Base-by-base conservation (phyloP, 2,113 vertebrate species). In the Notarius lentiginosus region DNA sequence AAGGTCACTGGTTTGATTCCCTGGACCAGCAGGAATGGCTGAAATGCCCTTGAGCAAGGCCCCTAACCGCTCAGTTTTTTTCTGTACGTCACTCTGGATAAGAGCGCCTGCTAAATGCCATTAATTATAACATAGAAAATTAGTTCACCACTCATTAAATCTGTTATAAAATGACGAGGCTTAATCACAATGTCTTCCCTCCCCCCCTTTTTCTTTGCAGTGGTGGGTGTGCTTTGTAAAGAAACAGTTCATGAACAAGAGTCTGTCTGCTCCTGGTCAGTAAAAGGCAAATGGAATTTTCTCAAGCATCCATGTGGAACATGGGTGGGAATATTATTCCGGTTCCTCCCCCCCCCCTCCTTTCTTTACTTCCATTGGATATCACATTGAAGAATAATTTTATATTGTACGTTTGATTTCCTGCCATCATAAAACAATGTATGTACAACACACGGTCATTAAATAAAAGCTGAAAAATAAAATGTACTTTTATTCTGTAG, bases 171-270 rank as follows among this genome's bases (percentile, higher is more conserved):
- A 15, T 17, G 7, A 41, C 41, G 41, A 41, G 41, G 41, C 41
- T 41, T 41, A 41, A 41, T 41, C 41, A 41, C 41, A 55, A 47
- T 76, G 6, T 75, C 12, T 63, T 88, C 34, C 1, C 34, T 1
- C 2, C 34, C 34, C 0, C 34, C 2, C 2, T 2, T 2, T 30
- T 9, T 0, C 61, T 0, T 88, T 86, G 10, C 93, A 99, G 98
- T 99, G 98, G 98, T 99, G 98, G 98, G 96, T 97, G 89, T 99
- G 98, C 93, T 99, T 99, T 88, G 98, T 98, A 94, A 99, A 99
- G 95, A 98, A 93, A 91, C 98, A 99, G 92, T 99, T 99, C 95
- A 99, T 99, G 98, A 99, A 99, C 95, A 99, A 99, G 95, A 99
- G 97, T 79, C 96, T 99, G 56, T 99, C 98, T 14, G 98, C 96